These are phyloP conservation scores for Prenolepis imparis DNA, from an alignment of 2,888 invertebrate species.

Conservation along the genomic window DNA sequence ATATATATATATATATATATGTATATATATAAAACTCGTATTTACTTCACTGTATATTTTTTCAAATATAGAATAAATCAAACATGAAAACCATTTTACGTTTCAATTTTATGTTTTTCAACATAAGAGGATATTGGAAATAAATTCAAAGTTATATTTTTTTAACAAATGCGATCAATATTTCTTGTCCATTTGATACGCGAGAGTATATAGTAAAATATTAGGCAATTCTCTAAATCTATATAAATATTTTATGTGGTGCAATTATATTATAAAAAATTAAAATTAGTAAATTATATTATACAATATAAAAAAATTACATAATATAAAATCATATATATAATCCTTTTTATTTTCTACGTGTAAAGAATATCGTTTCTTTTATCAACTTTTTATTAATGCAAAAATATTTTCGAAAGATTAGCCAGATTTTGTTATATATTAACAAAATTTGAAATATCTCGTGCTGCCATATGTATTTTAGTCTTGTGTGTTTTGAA, in stretches of 20 bases:
- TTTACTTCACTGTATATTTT: constrained; percentile 13
- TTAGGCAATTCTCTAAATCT: not conserved
- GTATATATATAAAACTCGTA: constrained; percentile 13
- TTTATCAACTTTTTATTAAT: constrained; percentile 3
- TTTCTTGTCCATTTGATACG: not conserved
- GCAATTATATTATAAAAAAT: not conserved
- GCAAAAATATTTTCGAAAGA: not conserved
- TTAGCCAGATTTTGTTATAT: not conserved
- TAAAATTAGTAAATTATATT: not conserved
- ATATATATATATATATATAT: too few species aligned
- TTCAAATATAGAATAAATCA: not conserved
- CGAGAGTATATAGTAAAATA: not conserved
- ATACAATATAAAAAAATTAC: too few species aligned
- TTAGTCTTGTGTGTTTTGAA: not conserved
- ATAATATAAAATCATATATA: not conserved
- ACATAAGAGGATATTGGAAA: constrained; percentile 5
- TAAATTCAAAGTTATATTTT: not conserved
- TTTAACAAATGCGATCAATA: not conserved
- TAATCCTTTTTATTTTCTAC: not conserved
- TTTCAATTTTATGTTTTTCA: not conserved
- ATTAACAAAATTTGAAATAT: not conserved
- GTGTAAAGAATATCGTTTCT: not conserved
- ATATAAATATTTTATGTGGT: not conserved
- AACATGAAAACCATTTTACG: not conserved
- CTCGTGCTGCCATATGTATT: not conserved